phyloP scores from a whole-genome alignment of 1,140 invertebrate species.

The Calliphora vicina region DNA sequence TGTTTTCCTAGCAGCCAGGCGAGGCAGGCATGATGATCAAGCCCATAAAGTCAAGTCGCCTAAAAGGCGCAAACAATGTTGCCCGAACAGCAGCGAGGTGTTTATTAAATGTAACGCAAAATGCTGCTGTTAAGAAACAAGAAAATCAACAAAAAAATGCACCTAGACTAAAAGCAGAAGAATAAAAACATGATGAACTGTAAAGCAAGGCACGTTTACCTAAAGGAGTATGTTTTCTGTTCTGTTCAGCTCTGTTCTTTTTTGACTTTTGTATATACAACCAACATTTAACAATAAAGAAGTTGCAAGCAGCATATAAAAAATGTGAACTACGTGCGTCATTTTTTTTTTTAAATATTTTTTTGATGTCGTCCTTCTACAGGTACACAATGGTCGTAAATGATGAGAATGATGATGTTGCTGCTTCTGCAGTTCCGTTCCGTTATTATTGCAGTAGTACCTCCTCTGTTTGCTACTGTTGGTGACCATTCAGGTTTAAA shows the following conservation, averaged over 20 bases:
- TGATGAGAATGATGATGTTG: slow-evolving; percentile 22
- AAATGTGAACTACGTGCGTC: too few relatives aligned
- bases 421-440: background rate
- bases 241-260: too few relatives aligned
- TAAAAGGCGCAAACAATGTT: background rate
- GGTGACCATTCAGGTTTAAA: background rate
- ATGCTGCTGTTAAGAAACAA: background rate
- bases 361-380: background rate
- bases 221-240: background rate
- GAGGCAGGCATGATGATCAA: background rate
- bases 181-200: background rate
- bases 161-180: background rate
- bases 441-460: too few relatives aligned
- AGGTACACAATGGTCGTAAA: slow-evolving; percentile 19
- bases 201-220: background rate
- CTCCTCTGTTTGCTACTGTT: too few relatives aligned
- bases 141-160: background rate
- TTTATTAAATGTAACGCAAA: background rate
- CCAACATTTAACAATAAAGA: background rate
- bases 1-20: background rate
- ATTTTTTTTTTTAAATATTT: background rate
- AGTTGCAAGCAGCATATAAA: too few relatives aligned
- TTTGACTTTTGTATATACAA: background rate
- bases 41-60: slow-evolving; percentile 11
- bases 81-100: background rate